Evolutionary conservation across 1,140 invertebrate species (phyloP).

Genomic region (Pachyrhynchus sulphureomaculatus): DNA sequence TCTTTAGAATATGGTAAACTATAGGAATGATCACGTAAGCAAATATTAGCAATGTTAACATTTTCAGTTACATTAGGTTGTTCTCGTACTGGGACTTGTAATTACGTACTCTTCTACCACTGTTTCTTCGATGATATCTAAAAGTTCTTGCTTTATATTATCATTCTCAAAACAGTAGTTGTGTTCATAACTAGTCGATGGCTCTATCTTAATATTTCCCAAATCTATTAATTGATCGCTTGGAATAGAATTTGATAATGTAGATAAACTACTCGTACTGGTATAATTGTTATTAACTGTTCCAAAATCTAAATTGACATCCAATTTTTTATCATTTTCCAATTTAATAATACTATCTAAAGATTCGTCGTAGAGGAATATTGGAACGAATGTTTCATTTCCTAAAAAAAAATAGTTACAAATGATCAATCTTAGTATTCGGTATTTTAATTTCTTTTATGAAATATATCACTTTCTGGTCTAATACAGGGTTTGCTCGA

Average conservation of each 20-base stretch:
- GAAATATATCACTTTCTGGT: too few relatives aligned
- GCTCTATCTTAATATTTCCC: constrained; percentile 3
- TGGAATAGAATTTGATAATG: not conserved
- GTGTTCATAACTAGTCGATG: constrained; percentile 33
- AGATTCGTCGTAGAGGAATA: constrained; percentile 60
- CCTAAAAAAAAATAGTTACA: too few relatives aligned
- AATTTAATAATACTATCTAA: not conserved
- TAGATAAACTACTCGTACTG: not conserved
- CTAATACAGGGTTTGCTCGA: too few relatives aligned
- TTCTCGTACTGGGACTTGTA: too few relatives aligned
- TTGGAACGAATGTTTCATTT: constrained; percentile 73
- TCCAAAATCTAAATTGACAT: too few relatives aligned
- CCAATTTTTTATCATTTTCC: too few relatives aligned
- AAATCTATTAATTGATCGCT: not conserved
- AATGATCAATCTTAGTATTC: too few relatives aligned
- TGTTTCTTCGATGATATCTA: constrained; percentile 4
- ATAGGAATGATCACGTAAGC: constrained; percentile 34
- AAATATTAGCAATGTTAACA: constrained; percentile 3
- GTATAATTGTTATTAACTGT: constrained; percentile 1
- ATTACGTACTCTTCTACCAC: not conserved
- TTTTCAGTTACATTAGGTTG: not conserved
- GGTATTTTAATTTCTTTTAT: too few relatives aligned
- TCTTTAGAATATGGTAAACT: constrained; percentile 23
- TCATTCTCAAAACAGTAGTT: constrained; percentile 37
- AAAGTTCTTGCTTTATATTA: constrained; percentile 7